A percentile compares a stretch with the other conserved stretches of the same genome.
These are phyloP conservation scores for Sciurus vulgaris DNA, from an alignment of 2,797 vertebrate genomes.

Conservation along the genomic window DNA sequence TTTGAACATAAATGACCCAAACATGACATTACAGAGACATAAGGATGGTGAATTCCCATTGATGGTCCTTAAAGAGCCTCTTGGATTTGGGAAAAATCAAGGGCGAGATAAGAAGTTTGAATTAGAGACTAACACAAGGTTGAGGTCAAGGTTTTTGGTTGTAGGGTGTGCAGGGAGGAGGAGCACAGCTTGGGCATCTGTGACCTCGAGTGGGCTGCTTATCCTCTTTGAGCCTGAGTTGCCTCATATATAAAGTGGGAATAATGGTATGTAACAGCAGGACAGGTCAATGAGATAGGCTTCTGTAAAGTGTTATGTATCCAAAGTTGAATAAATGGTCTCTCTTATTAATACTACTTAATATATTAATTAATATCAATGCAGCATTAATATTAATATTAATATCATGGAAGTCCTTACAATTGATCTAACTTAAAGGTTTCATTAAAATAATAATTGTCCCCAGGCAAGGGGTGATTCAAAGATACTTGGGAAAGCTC, in stretches of 20 bases:
- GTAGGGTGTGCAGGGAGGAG: not conserved
- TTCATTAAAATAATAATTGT: not conserved
- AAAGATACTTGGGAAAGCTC: constrained; percentile 28
- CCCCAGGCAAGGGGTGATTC: not conserved
- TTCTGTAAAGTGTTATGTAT: not conserved
- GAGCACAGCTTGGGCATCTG: not conserved
- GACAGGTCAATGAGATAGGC: not conserved
- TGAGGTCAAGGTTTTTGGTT: not conserved
- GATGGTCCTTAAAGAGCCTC: not conserved
- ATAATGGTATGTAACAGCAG: not conserved
- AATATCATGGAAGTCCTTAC: not conserved
- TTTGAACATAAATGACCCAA: not conserved
- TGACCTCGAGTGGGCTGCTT: constrained; percentile 5
- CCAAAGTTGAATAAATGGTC: constrained; percentile 1
- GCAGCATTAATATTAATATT: not conserved
- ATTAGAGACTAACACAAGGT: not conserved
- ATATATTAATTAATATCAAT: not conserved
- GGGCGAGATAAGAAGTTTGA: not conserved
- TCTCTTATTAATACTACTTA: not conserved
- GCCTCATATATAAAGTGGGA: not conserved
- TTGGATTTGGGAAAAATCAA: constrained; percentile 31
- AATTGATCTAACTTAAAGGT: constrained; percentile 20
- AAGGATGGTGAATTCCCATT: not conserved
- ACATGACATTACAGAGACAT: not conserved
- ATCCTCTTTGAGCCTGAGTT: not conserved